Conservation (phyloP, 2,888 invertebrate species). For the Ophion slaviceki region DNA sequence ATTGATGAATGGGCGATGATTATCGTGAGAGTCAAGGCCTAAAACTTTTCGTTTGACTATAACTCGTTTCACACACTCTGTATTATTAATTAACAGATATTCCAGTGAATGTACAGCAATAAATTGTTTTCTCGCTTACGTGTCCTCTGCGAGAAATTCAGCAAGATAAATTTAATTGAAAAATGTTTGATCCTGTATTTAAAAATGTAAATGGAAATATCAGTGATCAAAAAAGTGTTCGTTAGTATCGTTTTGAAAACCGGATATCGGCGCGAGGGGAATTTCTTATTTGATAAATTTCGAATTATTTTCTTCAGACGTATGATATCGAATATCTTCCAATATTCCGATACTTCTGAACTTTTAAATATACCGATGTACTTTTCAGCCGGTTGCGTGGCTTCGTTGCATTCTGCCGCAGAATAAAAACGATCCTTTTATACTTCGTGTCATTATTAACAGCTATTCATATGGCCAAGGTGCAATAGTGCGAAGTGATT, state of each 20-base stretch:
- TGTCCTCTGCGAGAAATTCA: not conserved
- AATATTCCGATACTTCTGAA: not conserved
- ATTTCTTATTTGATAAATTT: not conserved
- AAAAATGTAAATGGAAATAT: too few species aligned
- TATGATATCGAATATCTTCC: not conserved
- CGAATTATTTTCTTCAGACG: too few species aligned
- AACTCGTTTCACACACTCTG: not conserved
- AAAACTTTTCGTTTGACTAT: not conserved
- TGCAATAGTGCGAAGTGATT: not conserved
- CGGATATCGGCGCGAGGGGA: not conserved
- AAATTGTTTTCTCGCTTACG: not conserved
- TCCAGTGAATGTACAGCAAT: not conserved
- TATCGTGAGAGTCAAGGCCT: slow-evolving; percentile 14
- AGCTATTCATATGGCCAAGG: slow-evolving; percentile 1
- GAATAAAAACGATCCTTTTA: slow-evolving; percentile 14
- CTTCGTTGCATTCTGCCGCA: not conserved
- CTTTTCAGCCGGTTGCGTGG: not conserved
- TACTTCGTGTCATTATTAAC: slow-evolving; percentile 2
- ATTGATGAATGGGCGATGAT: slow-evolving; percentile 46
- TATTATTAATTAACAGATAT: not conserved
- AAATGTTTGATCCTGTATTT: too few species aligned
- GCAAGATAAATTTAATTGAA: not conserved
- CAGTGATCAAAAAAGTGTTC: too few species aligned
- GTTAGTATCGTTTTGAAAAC: not conserved
- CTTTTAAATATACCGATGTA: not conserved